These are phyloP conservation scores for Canis aureus DNA, from an alignment of 2,113 vertebrate genomes.

Conservation along the genomic window DNA sequence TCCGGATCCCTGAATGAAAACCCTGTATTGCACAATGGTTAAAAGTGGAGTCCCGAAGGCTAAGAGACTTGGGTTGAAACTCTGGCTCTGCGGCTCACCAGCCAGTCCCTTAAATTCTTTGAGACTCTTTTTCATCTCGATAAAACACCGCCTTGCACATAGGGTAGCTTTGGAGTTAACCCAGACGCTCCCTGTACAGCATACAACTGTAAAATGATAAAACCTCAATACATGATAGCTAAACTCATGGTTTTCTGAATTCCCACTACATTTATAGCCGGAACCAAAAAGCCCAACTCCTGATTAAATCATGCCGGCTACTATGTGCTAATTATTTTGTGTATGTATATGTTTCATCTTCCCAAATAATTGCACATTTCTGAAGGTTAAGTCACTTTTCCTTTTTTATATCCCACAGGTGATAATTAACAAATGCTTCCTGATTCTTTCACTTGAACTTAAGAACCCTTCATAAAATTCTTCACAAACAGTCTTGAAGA, in stretches of 20 bases:
- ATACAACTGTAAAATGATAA: neutral
- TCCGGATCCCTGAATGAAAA: neutral
- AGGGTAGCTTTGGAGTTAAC: neutral
- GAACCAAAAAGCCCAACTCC: neutral
- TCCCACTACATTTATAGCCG: neutral
- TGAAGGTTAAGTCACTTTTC: neutral
- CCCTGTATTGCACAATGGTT: fast-evolving
- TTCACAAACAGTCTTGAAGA: neutral
- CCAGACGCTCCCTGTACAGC: neutral
- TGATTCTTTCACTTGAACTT: neutral
- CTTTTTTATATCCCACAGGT: neutral
- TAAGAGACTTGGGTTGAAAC: neutral
- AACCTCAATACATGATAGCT: neutral
- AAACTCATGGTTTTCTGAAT: neutral
- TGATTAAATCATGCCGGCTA: neutral
- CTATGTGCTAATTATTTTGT: neutral
- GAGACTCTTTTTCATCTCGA: neutral
- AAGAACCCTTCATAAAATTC: neutral
- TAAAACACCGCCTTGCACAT: neutral
- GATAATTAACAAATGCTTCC: neutral
- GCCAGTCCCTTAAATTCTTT: neutral
- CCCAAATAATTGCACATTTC: neutral
- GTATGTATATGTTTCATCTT: neutral
- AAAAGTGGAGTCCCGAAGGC: neutral
- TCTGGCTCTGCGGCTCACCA: neutral